Base-by-base conservation (phyloP, 2,888 invertebrate genomes). In the Leptogaster cylindrica region DNA sequence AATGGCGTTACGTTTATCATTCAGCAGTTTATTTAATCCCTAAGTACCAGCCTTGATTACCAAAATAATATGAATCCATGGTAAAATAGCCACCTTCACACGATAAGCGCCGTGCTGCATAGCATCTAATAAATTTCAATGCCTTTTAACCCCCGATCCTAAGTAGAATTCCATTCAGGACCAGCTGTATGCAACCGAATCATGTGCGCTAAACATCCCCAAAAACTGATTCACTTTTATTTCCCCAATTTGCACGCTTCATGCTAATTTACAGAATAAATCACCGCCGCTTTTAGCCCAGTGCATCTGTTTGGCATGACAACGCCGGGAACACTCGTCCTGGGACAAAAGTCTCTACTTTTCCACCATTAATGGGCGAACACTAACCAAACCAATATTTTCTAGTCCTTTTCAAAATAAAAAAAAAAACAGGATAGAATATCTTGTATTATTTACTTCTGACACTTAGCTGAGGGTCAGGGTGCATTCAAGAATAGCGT, bases 201-300 rank as follows among this genome's bases (percentile, higher is more conserved):
- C n/a, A n/a, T n/a, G 55, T 55, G 36, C 36, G 55, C 55, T 14
- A 55, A 31, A 55, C 36, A 36, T 55, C 31, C 31, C 33, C 46
- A 63, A 33, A 63, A 63, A 39, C 23, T 41, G 52, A 33, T 27
- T 65, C 46, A 44, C 48, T 65, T 64, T 55, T 58, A 23, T 55
- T 36, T 23, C 39, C n/a, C 55, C 51, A 69, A 68, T 78, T 77
- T 78, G 78, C 79, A 80, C 79, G 80, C 80, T 80, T 80, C 80
- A 80, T 79, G 80, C 78, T 72, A 76, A 80, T 80, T 80, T 80
- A 75, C 70, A 73, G n/a, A 70, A 73, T 72, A 67, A 70, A 71
- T 69, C 68, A 68, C 66, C 67, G 66, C 63, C 55, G 55, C 39
- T 4, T 16, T 46, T 23, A 12, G 18, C 23, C n/a, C 25, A 52